phyloP scores from a whole-genome alignment of 30 jellyfish, hydroid and myxozoan genomes.

The Aurelia coerulea region DNA sequence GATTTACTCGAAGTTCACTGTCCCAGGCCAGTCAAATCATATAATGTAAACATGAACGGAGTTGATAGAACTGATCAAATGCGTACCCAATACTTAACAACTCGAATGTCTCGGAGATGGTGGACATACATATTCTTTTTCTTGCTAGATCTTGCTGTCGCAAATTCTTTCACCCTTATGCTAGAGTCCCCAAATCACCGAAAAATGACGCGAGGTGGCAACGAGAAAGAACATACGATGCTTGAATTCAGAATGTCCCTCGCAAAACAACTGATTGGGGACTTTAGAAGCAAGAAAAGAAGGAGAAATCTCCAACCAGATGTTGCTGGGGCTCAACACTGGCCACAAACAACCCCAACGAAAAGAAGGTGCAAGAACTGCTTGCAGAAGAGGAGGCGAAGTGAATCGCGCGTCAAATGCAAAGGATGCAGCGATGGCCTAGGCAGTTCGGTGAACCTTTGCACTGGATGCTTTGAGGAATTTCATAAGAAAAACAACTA shows the following conservation, averaged over 20 bases:
- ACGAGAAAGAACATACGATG: too few relatives aligned
- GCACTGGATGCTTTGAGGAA: too few relatives aligned
- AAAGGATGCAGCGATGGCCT: too few relatives aligned
- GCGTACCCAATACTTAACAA: conserved; percentile 59
- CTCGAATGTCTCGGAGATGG: too few relatives aligned
- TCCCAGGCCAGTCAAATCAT: conserved; percentile 58
- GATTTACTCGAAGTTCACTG: conserved; percentile 28
- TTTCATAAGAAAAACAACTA: conserved; percentile 3
- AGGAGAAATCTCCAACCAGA: conserved; percentile 23
- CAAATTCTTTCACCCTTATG: too few relatives aligned
- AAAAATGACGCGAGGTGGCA: too few relatives aligned
- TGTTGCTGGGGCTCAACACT: neutral
- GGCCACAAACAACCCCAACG: conserved; percentile 27
- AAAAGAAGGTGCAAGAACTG: conserved; percentile 26
- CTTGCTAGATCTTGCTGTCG: too few relatives aligned
- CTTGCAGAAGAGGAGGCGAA: too few relatives aligned
- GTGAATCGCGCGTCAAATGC: too few relatives aligned
- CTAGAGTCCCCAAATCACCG: too few relatives aligned
- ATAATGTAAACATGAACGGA: conserved; percentile 74
- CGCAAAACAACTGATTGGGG: conserved; percentile 33
- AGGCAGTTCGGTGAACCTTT: too few relatives aligned
- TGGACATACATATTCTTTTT: too few relatives aligned
- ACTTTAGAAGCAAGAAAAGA: conserved; percentile 15
- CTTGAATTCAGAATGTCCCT: conserved; percentile 4
- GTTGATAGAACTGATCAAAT: conserved; percentile 77